Evolutionary conservation across 2,888 invertebrate genomes (phyloP), one percentile per base, ranked within the genome.

Genomic region (Athalia cordata): DNA sequence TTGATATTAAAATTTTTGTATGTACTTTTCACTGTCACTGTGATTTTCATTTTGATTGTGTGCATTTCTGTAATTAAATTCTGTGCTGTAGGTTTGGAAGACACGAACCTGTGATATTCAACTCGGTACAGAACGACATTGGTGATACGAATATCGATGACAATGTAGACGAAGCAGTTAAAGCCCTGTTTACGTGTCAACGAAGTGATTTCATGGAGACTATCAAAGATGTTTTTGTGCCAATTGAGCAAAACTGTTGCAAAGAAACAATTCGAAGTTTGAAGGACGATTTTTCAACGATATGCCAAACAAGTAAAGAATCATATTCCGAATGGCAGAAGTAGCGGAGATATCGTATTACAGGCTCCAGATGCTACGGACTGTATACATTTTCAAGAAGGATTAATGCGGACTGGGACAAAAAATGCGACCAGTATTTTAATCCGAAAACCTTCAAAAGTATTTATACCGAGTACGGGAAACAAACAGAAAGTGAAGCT

Each of bases 401-500:
- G 65, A 65, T 47, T 65, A 65, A 65, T 65, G 65, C 65, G 65
- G 65, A 65, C 65, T 65, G 65, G 65, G 45, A 65, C 65, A 65
- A 65, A 65, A 65, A 65, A 65, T 65, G 65, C 65, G 65, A 65
- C 65, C 65, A 65, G 65, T 65, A 65, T 65, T 65, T 47, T 15
- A 65, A 65, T 65, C 65, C 65, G 47, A 65, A 65, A 47, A 65
- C 45, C 45, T 65, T 65, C 45, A 11, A 43, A 47, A 65, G 59
- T 59, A 11, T 29, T n/a, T 43, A 8, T 8, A 55, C 55, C 15
- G 15, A 76, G 13, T 77, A 78, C 52, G 78, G 78, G 11, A 55
- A 15, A 5, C 43, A 78, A 47, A 77, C 29, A 29, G 78, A 78
- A 49, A 8, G 15, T 49, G 65, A 77, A 64, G 78, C 78, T 74